A percentile compares a stretch with the other conserved stretches of the same genome.
Conservation (phyloP, 2,797 vertebrate species). For the Echeneis naucrates region DNA sequence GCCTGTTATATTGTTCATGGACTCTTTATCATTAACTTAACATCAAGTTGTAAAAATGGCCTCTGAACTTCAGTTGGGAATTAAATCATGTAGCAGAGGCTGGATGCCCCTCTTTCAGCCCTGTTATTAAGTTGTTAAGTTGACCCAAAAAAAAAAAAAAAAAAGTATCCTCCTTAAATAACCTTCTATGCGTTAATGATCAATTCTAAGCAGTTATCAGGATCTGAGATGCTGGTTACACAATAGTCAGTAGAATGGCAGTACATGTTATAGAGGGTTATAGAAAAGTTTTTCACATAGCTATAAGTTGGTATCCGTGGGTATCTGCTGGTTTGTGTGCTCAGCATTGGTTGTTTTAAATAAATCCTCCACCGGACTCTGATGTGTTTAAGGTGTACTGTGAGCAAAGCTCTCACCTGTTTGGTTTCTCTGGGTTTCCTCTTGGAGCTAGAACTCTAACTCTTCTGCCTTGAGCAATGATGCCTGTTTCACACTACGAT, state of each 20-base stretch:
- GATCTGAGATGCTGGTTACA: conserved; percentile 20
- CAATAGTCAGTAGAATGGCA: conserved; percentile 18
- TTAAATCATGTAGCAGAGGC: conserved; percentile 4
- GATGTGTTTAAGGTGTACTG: conserved; percentile 14
- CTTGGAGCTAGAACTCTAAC: conserved; percentile 33
- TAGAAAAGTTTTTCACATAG: conserved; percentile 21
- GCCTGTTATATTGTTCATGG: conserved; percentile 3
- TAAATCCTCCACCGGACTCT: conserved; percentile 16
- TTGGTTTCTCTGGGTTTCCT: conserved; percentile 33
- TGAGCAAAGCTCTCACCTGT: conserved; percentile 15
- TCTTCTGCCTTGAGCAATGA: conserved; percentile 41
- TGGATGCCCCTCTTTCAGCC: neutral
- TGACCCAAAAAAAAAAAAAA: too few species aligned
- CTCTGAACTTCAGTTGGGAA: neutral
- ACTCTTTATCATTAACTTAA: conserved; percentile 11
- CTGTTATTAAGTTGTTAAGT: too few species aligned
- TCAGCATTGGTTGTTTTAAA: conserved; percentile 31
- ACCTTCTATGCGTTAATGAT: neutral
- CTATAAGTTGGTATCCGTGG: neutral
- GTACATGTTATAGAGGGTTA: conserved; percentile 21
- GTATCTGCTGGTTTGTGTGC: conserved; percentile 14
- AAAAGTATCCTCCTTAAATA: too few species aligned
- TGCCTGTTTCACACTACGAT: conserved; percentile 31
- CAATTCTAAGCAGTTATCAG: conserved; percentile 1
- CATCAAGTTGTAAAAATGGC: neutral